Evolutionary conservation across 1,140 invertebrate genomes (phyloP).

Genomic region (Aphis craccivora): DNA sequence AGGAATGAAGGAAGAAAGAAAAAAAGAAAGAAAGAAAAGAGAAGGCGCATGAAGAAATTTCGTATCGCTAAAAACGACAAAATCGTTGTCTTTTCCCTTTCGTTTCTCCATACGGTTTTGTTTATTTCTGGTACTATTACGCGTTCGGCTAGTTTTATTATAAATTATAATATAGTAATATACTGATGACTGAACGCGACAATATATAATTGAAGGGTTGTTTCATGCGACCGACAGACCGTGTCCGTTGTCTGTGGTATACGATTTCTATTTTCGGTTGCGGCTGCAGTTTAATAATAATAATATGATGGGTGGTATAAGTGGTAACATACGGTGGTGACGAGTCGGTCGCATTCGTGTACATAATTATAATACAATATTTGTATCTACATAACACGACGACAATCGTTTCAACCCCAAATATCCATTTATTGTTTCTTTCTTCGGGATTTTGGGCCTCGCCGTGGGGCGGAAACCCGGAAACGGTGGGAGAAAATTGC

Average conservation of each 20-base stretch:
- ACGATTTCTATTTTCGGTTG: slow-evolving; percentile 46
- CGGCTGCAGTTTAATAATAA: neutral
- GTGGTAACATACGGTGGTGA: neutral
- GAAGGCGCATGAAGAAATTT: neutral
- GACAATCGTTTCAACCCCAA: neutral
- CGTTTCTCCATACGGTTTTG: neutral
- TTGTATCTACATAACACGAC: neutral
- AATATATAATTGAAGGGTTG: neutral
- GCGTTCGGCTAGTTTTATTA: neutral
- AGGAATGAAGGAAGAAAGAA: too few species aligned
- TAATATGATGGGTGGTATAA: neutral
- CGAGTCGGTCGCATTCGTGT: neutral
- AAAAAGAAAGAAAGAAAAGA: neutral
- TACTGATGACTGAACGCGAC: neutral
- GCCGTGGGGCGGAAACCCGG: neutral
- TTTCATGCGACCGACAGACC: neutral
- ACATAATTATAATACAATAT: neutral
- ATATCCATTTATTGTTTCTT: neutral
- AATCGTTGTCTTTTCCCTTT: neutral
- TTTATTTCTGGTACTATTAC: slow-evolving; percentile 6
- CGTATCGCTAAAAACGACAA: neutral
- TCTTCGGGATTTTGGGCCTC: neutral
- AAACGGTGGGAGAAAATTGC: too few species aligned
- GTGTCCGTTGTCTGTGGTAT: neutral
- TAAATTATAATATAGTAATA: neutral